Evolutionary conservation across 2,113 vertebrate species (phyloP).

Genomic region (Varanus komodoensis): DNA sequence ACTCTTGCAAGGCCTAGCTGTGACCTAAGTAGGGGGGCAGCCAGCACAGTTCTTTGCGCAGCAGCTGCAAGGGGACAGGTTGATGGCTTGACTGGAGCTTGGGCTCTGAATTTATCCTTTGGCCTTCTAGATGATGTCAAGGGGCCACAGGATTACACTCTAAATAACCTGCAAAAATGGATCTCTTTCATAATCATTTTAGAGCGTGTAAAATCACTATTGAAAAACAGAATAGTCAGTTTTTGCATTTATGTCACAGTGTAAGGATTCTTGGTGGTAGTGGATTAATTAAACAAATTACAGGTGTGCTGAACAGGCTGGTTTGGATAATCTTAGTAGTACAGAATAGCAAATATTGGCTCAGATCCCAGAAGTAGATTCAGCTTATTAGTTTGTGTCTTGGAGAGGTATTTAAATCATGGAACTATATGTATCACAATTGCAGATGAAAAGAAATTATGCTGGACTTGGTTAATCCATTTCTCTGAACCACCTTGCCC

Average conservation of each 20-base stretch:
- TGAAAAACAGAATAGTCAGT: background rate
- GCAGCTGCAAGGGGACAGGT: no score
- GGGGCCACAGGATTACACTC: no score
- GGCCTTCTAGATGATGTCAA: no score
- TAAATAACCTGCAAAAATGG: background rate
- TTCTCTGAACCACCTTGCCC: background rate
- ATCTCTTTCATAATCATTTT: background rate
- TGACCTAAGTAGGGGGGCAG: no score
- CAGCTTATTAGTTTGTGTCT: background rate
- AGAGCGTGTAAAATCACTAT: background rate
- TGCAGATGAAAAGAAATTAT: conserved; percentile 5
- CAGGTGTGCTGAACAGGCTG: conserved; percentile 4
- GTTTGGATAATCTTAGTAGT: conserved; percentile 15
- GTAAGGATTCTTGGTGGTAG: background rate
- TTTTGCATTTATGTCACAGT: conserved; percentile 8
- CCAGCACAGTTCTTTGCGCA: no score
- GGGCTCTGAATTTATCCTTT: no score
- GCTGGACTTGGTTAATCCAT: background rate
- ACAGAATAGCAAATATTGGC: conserved; percentile 10
- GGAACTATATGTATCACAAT: background rate
- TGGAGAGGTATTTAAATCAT: conserved; percentile 6
- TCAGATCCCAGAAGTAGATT: conserved; percentile 23
- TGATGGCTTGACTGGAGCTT: no score
- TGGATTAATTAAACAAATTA: conserved; percentile 18
- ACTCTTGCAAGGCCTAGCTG: no score